Conservation (phyloP, 2,113 vertebrate species). For the Etia nguti region DNA sequence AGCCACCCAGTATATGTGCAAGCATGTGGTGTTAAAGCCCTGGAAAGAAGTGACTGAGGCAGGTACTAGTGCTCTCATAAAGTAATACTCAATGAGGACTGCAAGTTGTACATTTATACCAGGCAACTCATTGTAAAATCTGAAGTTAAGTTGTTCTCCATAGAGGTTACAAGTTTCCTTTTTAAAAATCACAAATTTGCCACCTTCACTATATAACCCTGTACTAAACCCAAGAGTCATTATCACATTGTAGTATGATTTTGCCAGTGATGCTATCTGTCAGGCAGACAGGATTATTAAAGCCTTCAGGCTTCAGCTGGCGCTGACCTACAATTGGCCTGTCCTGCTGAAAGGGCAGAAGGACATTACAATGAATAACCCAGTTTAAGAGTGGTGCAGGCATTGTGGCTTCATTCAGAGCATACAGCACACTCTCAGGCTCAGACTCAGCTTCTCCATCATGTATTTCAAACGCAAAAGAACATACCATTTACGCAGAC, state of each 20-base stretch:
- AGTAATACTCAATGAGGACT: neutral
- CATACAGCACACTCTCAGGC: neutral
- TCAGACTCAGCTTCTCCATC: neutral
- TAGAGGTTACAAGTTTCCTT: neutral
- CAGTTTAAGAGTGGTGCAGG: neutral
- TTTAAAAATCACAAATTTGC: neutral
- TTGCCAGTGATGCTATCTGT: neutral
- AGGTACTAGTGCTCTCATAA: neutral
- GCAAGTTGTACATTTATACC: neutral
- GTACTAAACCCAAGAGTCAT: neutral
- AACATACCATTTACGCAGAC: rapidly evolving
- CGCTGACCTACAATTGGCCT: conserved; percentile 40
- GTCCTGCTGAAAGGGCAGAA: conserved; percentile 8
- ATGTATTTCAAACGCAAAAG: neutral
- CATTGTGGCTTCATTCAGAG: neutral
- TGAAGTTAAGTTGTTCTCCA: neutral
- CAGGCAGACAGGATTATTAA: neutral
- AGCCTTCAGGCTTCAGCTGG: conserved; percentile 26
- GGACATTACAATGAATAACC: conserved; percentile 12
- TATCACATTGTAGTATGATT: neutral
- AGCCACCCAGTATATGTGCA: conserved; percentile 22
- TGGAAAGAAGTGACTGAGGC: neutral
- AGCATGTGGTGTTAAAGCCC: conserved; percentile 24
- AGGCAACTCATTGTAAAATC: neutral
- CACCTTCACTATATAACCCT: neutral